Evolutionary conservation across 2,888 invertebrate species (phyloP).

Genomic region (Watsonalla binaria): DNA sequence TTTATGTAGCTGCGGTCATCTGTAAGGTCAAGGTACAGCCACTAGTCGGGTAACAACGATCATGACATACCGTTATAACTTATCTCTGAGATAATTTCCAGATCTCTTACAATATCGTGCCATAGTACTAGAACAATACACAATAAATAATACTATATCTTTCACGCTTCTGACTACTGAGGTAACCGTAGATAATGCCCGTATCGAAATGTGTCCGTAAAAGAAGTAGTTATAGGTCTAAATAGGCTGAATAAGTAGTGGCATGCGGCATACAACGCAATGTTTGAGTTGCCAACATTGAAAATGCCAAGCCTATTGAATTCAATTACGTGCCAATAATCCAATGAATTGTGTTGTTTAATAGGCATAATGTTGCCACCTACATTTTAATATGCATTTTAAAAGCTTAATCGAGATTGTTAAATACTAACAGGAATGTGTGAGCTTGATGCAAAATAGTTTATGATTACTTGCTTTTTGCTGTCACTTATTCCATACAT

Average conservation of each 20-base stretch:
- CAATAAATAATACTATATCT: too few species aligned
- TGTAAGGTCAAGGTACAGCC: too few species aligned
- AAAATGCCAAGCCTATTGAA: slow-evolving; percentile 2
- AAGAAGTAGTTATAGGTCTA: background rate
- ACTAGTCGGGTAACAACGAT: too few species aligned
- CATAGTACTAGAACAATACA: too few species aligned
- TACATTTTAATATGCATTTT: background rate
- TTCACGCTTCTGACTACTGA: background rate
- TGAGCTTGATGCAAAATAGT: background rate
- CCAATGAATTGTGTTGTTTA: background rate
- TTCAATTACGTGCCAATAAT: slow-evolving; percentile 1
- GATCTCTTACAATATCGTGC: too few species aligned
- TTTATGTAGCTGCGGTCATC: too few species aligned
- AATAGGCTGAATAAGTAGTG: too few species aligned
- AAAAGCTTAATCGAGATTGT: background rate
- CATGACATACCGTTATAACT: too few species aligned
- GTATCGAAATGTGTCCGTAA: background rate
- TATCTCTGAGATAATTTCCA: too few species aligned
- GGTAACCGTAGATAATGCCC: background rate
- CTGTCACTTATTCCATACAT: background rate
- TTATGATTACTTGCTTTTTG: background rate
- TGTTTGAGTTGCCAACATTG: background rate
- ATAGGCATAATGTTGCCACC: background rate
- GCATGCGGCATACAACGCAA: too few species aligned
- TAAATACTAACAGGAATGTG: background rate